Evolutionary conservation across 1,140 invertebrate species (phyloP).

Genomic region (Drosophila pectinifera): DNA sequence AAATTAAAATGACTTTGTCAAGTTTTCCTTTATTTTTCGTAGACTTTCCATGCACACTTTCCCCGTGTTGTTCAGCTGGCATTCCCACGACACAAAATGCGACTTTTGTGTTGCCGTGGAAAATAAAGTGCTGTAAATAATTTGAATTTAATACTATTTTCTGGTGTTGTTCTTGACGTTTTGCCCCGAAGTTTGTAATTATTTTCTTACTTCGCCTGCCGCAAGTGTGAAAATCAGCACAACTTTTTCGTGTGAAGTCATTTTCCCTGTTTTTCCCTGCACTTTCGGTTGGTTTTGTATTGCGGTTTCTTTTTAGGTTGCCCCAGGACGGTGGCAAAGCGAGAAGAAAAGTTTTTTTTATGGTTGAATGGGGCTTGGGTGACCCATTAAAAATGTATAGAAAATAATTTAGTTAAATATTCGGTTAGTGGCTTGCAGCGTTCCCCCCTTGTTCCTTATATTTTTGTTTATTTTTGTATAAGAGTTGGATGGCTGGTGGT

Average conservation of each 20-base stretch:
- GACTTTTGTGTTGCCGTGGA: slow-evolving; percentile 30
- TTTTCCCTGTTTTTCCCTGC: slow-evolving; percentile 50
- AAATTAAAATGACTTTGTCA: slow-evolving; percentile 80
- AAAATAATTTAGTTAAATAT: slow-evolving; percentile 55
- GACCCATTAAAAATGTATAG: slow-evolving; percentile 60
- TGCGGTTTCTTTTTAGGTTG: slow-evolving; percentile 49
- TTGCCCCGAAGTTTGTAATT: slow-evolving; percentile 72
- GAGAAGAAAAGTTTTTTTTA: slow-evolving; percentile 56
- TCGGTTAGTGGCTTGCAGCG: slow-evolving; percentile 24
- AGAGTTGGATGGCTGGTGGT: slow-evolving; percentile 26
- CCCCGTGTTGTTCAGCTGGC: not conserved
- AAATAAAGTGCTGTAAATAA: slow-evolving; percentile 39
- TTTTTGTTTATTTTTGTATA: slow-evolving; percentile 28
- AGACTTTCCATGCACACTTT: slow-evolving; percentile 4
- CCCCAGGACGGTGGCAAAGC: slow-evolving; percentile 35
- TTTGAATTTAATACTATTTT: slow-evolving; percentile 62
- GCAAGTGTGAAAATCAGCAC: slow-evolving; percentile 78
- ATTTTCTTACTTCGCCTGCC: slow-evolving; percentile 74
- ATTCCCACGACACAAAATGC: slow-evolving; percentile 4
- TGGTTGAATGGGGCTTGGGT: slow-evolving; percentile 5
- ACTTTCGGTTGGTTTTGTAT: slow-evolving; percentile 8
- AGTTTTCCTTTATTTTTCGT: slow-evolving; percentile 45
- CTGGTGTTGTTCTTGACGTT: slow-evolving; percentile 28
- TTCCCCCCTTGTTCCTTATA: not conserved
- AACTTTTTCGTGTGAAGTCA: slow-evolving; percentile 74